A percentile compares a stretch with the other conserved stretches of the same genome.
These are phyloP conservation scores for Oryzias melastigma DNA, from an alignment of 2,113 vertebrate species.

Conservation along the genomic window DNA sequence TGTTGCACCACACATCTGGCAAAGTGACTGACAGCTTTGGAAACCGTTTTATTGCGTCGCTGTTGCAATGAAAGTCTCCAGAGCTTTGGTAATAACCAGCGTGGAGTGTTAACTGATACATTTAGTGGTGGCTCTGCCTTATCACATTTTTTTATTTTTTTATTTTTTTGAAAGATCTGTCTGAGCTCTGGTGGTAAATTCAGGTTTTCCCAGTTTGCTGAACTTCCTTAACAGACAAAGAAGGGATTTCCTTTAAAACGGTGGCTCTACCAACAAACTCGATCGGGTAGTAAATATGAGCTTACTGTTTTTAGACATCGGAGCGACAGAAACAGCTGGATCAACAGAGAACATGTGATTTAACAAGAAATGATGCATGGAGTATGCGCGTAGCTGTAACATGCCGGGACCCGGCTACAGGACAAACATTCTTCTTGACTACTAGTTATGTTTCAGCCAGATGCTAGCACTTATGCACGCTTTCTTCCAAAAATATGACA, in stretches of 20 bases:
- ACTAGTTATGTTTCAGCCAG: conserved; percentile 10
- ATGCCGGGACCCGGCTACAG: conserved; percentile 21
- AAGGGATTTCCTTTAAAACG: conserved; percentile 77
- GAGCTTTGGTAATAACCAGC: conserved; percentile 58
- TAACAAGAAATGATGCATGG: conserved; percentile 15
- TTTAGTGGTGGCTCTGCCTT: conserved; percentile 52
- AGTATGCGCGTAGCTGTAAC: conserved; percentile 1
- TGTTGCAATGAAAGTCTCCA: conserved; percentile 61
- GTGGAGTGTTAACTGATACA: conserved; percentile 67
- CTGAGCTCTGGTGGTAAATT: conserved; percentile 73
- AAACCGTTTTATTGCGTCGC: conserved; percentile 61
- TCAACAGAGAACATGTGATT: conserved; percentile 3
- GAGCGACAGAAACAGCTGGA: conserved; percentile 4
- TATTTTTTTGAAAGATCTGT: conserved; percentile 52
- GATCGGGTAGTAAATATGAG: conserved; percentile 44
- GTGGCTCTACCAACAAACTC: conserved; percentile 65
- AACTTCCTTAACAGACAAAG: conserved; percentile 80
- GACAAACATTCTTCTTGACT: conserved; percentile 17
- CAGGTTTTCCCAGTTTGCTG: conserved; percentile 68
- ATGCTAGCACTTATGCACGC: not conserved
- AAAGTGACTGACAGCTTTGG: conserved; percentile 64
- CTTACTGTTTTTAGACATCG: conserved; percentile 33
- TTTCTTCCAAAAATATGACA: conserved; percentile 5
- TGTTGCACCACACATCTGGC: conserved; percentile 60
- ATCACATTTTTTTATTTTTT: conserved; percentile 52